Evolutionary conservation across 2,888 invertebrate species (phyloP), one percentile per base, ranked within the genome.

Genomic region (Spilarctia lutea): DNA sequence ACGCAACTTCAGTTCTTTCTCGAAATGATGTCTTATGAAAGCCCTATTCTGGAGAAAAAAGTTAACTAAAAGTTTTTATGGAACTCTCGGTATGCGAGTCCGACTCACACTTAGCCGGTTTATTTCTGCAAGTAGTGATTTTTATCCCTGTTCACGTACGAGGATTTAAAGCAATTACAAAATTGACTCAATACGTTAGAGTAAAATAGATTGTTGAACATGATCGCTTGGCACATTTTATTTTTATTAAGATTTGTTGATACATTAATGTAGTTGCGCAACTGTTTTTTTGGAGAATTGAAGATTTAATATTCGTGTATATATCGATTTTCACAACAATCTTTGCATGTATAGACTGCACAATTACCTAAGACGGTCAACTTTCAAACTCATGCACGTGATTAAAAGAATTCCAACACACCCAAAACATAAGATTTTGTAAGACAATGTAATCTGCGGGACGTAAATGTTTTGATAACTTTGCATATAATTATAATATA

Each of bases 401-500:
- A 74, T 71, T 33, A 71, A 66, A 66, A 56, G 52, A 69, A 65
- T 74, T 63, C 70, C 42, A 60, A 65, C 70, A 45, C 74, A 66
- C 66, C 66, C 66, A 74, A 70, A 66, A 66, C 42, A 65, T 30
- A 74, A 66, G 67, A 72, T 74, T 74, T 66, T 66, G 74, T 66
- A 74, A 74, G 70, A 71, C 66, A 74, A 74, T 48, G 65, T 66
- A 27, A 65, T 67, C 65, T 33, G 35, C 66, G 56, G 48, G 48
- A 11, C 68, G 48, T 56, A 60, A 70, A 70, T 71, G 56, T 69
- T 70, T 67, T 70, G 42, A 69, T 35, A 69, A 56, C 52, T 67
- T 30, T 7, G 70, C 70, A 74, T 71, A 56, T 70, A 60, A 74
- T 74, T 74, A 74, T 33, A 70, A 74, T 74, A 74, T 16, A 70